Percentiles rank a stretch among this genome's conserved stretches.
Conservation (phyloP, 2,113 vertebrate genomes). For the Pleuronectes platessa region DNA sequence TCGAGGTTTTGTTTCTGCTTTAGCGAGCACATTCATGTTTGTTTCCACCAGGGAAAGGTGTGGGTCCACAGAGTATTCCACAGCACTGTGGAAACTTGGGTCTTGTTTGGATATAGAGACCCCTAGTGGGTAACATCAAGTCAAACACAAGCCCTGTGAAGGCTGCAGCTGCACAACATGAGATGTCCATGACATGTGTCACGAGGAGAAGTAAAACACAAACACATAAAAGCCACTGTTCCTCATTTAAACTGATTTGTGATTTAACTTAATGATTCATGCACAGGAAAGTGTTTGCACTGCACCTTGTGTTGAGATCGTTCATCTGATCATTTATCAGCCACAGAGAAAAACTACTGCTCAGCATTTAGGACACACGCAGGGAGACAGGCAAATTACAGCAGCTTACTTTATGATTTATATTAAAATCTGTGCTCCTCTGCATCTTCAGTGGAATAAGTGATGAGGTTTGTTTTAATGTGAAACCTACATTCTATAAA, state of each 20-base stretch:
- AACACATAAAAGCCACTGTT: background rate
- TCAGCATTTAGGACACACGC: constrained; percentile 19
- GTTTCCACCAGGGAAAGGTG: constrained; percentile 65
- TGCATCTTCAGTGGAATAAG: background rate
- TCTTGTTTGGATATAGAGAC: constrained; percentile 78
- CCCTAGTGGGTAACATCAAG: constrained; percentile 77
- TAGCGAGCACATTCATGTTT: constrained; percentile 61
- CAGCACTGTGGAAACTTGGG: constrained; percentile 42
- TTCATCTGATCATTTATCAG: constrained; percentile 23
- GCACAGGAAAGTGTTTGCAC: background rate
- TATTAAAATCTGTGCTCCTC: background rate
- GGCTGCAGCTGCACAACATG: constrained; percentile 26
- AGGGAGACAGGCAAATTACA: background rate
- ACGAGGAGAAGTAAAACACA: background rate
- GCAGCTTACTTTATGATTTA: background rate
- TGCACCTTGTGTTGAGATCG: background rate
- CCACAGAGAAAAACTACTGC: constrained; percentile 14
- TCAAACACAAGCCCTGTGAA: constrained; percentile 47
- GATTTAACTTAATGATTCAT: background rate
- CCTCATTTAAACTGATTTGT: background rate
- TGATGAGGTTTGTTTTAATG: background rate
- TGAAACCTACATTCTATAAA: background rate
- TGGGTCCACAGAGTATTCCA: constrained; percentile 61
- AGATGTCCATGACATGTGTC: constrained; percentile 33
- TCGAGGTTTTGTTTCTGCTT: constrained; percentile 66